phyloP scores from a whole-genome alignment of 2,113 vertebrate species.

The Callipepla squamata region DNA sequence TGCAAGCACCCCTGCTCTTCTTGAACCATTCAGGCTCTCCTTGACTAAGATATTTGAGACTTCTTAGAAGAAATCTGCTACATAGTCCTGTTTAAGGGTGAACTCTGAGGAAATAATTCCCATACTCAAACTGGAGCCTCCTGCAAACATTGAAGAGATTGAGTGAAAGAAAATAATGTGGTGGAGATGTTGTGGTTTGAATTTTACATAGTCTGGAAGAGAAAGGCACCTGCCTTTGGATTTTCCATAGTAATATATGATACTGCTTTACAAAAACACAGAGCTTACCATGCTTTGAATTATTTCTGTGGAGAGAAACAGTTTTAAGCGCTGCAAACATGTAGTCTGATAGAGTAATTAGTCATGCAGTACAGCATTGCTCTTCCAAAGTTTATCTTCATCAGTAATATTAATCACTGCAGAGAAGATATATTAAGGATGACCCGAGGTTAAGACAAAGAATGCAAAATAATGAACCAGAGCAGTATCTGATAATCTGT shows the following conservation, averaged over 20 bases:
- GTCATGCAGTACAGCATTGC: constrained; percentile 51
- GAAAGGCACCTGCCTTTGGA: background rate
- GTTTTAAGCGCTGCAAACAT: constrained; percentile 68
- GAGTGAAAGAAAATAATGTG: background rate
- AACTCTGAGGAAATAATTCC: background rate
- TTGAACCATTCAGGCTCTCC: background rate
- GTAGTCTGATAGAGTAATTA: constrained; percentile 68
- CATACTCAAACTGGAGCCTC: background rate
- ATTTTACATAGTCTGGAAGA: background rate
- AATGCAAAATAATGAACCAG: constrained; percentile 65
- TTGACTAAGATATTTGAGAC: background rate
- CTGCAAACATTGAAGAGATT: background rate
- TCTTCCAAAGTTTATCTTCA: constrained; percentile 74
- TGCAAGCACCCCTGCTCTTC: background rate
- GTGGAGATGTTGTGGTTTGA: background rate
- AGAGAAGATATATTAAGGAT: constrained; percentile 63
- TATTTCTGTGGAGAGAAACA: constrained; percentile 68
- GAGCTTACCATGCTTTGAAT: constrained; percentile 52
- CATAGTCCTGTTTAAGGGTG: background rate
- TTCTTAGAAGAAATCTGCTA: background rate
- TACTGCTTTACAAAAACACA: background rate
- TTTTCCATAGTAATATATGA: background rate
- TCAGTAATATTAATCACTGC: constrained; percentile 70
- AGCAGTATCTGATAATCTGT: constrained; percentile 50
- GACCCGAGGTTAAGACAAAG: constrained; percentile 72